phyloP scores from a whole-genome alignment of 2,797 vertebrate species.

The Chromobotia macracanthus region DNA sequence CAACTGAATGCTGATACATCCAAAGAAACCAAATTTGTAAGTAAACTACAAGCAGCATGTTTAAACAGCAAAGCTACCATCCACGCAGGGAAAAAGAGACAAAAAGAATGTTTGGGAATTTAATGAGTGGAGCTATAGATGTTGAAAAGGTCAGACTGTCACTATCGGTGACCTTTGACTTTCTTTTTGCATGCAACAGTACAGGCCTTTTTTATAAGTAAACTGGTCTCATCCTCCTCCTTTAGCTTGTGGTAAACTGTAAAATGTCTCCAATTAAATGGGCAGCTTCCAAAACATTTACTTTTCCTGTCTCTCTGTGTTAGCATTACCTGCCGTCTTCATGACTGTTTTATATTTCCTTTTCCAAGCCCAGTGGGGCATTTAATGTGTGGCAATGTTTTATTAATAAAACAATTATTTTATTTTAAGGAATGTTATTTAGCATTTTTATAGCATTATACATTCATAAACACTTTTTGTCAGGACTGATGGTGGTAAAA shows the following conservation, averaged over 20 bases:
- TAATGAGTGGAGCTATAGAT: conserved; percentile 39
- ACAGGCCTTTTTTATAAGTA: conserved; percentile 48
- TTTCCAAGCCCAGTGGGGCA: background rate
- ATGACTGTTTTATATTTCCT: background rate
- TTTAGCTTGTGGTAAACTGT: conserved; percentile 51
- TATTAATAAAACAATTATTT: conserved; percentile 11
- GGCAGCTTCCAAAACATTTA: conserved; percentile 30
- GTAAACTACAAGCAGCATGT: conserved; percentile 19
- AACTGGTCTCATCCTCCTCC: conserved; percentile 45
- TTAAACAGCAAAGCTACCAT: background rate
- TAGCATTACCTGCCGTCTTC: background rate
- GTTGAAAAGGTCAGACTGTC: conserved; percentile 57
- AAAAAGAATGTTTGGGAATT: conserved; percentile 27
- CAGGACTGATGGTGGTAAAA: too few relatives aligned
- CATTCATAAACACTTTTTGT: too few relatives aligned
- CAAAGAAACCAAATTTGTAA: background rate
- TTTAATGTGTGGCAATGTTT: background rate
- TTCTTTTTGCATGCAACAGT: conserved; percentile 48
- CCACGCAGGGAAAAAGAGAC: conserved; percentile 21
- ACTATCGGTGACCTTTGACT: conserved; percentile 54
- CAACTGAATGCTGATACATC: background rate
- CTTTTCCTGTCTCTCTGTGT: background rate
- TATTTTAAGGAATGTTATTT: background rate
- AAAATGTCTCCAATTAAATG: conserved; percentile 55
- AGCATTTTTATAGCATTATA: too few relatives aligned